These are phyloP conservation scores for Oxyruncus cristatus DNA, from an alignment of 2,113 vertebrate genomes.

Conservation along the genomic window DNA sequence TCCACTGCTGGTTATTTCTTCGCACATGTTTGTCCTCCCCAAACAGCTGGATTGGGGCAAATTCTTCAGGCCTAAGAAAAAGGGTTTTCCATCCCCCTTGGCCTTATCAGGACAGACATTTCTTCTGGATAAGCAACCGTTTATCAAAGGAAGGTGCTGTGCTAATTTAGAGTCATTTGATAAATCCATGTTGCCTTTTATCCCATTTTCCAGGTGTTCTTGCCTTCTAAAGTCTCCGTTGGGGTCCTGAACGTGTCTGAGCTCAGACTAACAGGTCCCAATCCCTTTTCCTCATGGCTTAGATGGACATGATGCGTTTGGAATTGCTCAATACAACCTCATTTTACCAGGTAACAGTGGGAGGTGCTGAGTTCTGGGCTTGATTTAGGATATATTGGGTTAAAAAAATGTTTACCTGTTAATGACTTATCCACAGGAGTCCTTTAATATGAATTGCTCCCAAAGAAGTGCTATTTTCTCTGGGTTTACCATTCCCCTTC, in stretches of 20 bases:
- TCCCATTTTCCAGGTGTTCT: background rate
- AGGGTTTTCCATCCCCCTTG: background rate
- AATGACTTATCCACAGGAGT: background rate
- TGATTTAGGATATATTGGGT: background rate
- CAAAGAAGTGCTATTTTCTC: constrained; percentile 36
- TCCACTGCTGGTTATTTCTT: background rate
- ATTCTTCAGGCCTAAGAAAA: background rate
- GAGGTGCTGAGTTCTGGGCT: background rate
- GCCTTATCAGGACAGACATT: background rate
- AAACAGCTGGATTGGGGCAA: background rate
- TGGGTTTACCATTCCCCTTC: constrained; percentile 52
- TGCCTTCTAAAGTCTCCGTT: background rate
- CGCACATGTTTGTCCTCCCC: background rate
- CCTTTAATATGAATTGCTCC: background rate
- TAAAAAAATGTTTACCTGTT: constrained; percentile 14
- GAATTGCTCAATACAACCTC: background rate
- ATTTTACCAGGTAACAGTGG: background rate
- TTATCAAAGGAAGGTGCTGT: background rate
- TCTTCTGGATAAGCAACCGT: background rate
- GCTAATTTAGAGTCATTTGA: background rate
- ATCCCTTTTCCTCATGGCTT: background rate
- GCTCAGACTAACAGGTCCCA: background rate
- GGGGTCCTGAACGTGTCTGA: background rate
- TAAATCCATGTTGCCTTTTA: background rate
- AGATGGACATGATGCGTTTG: background rate